Base-by-base conservation (phyloP, 2,888 invertebrate genomes). In the Trachelus iudaicus region DNA sequence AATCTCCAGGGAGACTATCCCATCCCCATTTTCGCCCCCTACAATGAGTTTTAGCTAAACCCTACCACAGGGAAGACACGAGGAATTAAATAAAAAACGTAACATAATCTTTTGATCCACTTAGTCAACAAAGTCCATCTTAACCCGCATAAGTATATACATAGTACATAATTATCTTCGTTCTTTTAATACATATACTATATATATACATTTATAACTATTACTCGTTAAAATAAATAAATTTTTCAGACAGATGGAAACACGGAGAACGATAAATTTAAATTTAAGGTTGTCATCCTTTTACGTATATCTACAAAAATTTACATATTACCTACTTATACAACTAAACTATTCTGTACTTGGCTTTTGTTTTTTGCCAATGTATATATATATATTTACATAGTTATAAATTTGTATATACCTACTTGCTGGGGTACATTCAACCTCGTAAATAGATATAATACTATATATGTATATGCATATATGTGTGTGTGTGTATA, bases 261-360 rank as follows among this genome's bases (percentile, higher is more conserved):
- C 15, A 40, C 6, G 15, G 40, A 23, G 40, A 23, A 40, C 23
- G 56, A 23, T 23, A 56, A 56, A 23, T 23, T 56, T 56, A 9
- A 23, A 56, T 56, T 0, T 23, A 23, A 23, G 2, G 56, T 56
- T 23, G 9, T 56, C 23, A 56, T 56, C 23, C 23, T 23, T 23
- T 23, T 23, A 23, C 9, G 56, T 37, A 40, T 77, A 56, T 68
- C 73, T 77, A 77, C 69, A 73, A 68, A 83, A 86, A 81, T 82
- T 86, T 82, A 81, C 81, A 15, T 23, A 56, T 23, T 56, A 23
- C 23, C 13, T 82, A 84, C 84, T 85, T 84, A 83, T 84, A 82
- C 82, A 86, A 83, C 80, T 82, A 81, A 86, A 84, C 81, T 84
- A 84, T 82, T 81, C 79, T 75, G 74, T 77, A 77, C 33, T 34